A percentile compares a stretch with the other conserved stretches of the same genome.
Conservation (phyloP, 2,888 invertebrate species). For the Phalangium opilio region DNA sequence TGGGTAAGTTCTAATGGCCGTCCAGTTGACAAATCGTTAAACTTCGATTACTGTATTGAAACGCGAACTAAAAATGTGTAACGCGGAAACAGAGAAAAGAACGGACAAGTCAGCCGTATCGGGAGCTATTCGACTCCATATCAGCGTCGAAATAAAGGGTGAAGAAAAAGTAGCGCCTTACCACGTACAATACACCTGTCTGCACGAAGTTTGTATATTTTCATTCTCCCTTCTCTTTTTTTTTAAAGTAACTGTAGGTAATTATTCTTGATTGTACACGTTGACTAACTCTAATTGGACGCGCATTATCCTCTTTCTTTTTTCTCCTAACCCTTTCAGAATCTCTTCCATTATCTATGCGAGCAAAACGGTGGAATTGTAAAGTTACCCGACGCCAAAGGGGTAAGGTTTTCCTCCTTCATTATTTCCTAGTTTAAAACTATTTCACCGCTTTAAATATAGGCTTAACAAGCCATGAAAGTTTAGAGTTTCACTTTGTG, state of each 20-base stretch:
- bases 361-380: conserved; percentile 73
- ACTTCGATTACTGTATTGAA: too few species aligned
- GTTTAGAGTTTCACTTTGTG: too few species aligned
- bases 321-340: conserved; percentile 36
- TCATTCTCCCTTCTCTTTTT: too few species aligned
- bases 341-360: conserved; percentile 94
- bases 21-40: too few species aligned
- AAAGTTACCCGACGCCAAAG: conserved; percentile 78
- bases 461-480: too few species aligned
- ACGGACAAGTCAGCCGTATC: conserved; percentile 99
- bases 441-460: too few species aligned
- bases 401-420: conserved; percentile 26
- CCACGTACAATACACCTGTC: conserved; percentile 97
- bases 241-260: not conserved
- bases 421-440: too few species aligned
- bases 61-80: too few species aligned
- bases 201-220: conserved; percentile 54
- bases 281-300: not conserved
- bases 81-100: conserved; percentile 60
- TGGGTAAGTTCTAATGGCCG: conserved; percentile 43
- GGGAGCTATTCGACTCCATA: conserved; percentile 94
- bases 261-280: conserved; percentile 4
- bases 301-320: not conserved
- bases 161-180: conserved; percentile 98
- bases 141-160: conserved; percentile 99